Base-by-base conservation (phyloP, 1,140 invertebrate genomes). In the Conus ventricosus region DNA sequence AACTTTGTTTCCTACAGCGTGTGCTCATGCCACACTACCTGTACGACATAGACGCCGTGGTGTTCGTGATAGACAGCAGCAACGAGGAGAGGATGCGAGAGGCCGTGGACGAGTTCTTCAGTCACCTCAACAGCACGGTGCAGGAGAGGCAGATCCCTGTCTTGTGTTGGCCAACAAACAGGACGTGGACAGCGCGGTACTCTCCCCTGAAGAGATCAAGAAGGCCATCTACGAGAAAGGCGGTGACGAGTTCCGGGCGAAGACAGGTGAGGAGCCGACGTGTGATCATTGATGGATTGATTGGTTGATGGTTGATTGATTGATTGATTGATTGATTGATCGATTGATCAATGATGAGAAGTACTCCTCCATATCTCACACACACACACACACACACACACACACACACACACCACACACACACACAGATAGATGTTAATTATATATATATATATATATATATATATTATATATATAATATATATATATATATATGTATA, bases 41-140 rank as follows among this genome's bases (percentile, higher is more conserved):
- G 11, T 4, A 17, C 23, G 6, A 17, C 20, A 20, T 71, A 20
- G 10, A 13, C 60, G 39, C 39, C 39, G 39, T 39, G 39, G 39
- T 39, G 39, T 39, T 39, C 39, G 39, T 39, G 39, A 39, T 39
- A 39, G 39, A 39, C 39, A 39, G 39, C 39, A 39, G 39, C 39
- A 39, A 39, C 39, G 39, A 39, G 17, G 4, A 13, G 17, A 63
- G 60, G 60, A 13, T 63, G 10, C 60, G 1, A 1, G 10, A 63
- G 11, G 13, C 20, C 15, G 96, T 98, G 95, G 97, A 98, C 93
- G 99, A 99, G 96, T 95, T 99, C 81, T 97, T 97, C 92, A 97
- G 98, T 10, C 6, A 25, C 82, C 11, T 60, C 23, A 23, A n/a
- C 11, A 8, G 20, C 6, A 5, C 7, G 6, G 55, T 17, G 10